Conservation (phyloP, 1,140 invertebrate genomes). For the Heliothis virescens region DNA sequence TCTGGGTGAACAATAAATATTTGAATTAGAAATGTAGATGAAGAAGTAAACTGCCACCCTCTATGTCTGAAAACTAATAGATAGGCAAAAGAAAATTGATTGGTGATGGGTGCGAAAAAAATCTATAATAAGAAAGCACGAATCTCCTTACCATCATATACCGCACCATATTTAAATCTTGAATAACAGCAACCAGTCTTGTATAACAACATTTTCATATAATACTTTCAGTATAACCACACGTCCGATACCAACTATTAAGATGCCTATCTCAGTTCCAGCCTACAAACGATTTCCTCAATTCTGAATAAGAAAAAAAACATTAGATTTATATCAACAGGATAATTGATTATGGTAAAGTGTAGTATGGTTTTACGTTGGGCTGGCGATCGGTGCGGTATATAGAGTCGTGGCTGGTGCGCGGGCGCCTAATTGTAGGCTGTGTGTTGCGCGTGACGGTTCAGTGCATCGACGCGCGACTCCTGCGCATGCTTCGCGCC, state of each 20-base stretch:
- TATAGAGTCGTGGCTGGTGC: slow-evolving; percentile 66
- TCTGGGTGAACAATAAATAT: no score
- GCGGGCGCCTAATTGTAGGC: slow-evolving; percentile 67
- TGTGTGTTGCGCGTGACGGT: slow-evolving; percentile 56
- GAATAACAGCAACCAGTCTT: not conserved
- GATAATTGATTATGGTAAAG: slow-evolving; percentile 35
- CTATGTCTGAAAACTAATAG: no score
- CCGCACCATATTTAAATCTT: not conserved
- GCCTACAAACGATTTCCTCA: slow-evolving; percentile 36
- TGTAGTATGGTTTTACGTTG: slow-evolving; percentile 27
- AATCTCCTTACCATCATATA: not conserved
- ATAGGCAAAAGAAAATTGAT: no score
- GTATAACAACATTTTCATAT: not conserved
- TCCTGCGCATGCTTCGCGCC: slow-evolving; percentile 43
- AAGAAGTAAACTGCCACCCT: no score
- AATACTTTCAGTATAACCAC: not conserved
- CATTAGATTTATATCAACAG: slow-evolving; percentile 44
- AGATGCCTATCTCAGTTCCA: not conserved
- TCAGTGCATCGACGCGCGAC: slow-evolving; percentile 45
- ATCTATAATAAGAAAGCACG: no score
- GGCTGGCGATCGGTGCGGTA: slow-evolving; percentile 52
- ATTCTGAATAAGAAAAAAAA: slow-evolving; percentile 32
- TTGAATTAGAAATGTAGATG: no score
- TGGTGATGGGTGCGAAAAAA: no score
- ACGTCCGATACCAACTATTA: not conserved